Percentiles rank a stretch among this genome's conserved stretches.
Conservation (phyloP, 2,113 vertebrate genomes). For the Paradisaea rubra region DNA sequence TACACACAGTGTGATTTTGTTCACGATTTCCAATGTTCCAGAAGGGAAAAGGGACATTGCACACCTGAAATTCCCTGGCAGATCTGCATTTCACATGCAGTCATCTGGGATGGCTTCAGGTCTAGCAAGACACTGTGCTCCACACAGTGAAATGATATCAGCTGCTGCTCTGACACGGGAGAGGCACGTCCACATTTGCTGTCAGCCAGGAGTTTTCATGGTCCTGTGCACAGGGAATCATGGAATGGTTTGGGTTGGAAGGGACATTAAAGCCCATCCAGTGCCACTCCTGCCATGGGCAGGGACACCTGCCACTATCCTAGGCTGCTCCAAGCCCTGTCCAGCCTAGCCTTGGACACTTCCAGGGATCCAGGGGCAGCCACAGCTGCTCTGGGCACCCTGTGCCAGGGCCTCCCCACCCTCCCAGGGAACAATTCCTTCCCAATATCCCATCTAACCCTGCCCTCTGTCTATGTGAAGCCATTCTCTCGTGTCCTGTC, state of each 20-base stretch:
- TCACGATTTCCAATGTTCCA: fast-evolving
- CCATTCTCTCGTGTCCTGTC: not conserved
- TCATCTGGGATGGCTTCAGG: not conserved
- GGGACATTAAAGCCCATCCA: not conserved
- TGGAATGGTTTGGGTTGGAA: not conserved
- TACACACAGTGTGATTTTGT: not conserved
- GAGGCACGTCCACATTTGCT: fast-evolving
- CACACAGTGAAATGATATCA: not conserved
- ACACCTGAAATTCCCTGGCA: not conserved
- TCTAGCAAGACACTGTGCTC: not conserved
- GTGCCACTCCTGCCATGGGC: not conserved
- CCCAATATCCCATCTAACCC: fast-evolving
- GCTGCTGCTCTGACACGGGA: fast-evolving
- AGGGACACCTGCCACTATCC: not conserved
- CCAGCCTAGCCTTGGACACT: not conserved
- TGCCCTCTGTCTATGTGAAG: not conserved
- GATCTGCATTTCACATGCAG: fast-evolving
- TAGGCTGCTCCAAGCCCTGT: not conserved
- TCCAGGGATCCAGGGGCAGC: not conserved
- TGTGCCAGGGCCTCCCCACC: not conserved
- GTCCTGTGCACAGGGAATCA: not conserved
- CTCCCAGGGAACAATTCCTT: fast-evolving
- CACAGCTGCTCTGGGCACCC: not conserved
- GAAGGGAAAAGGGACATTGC: not conserved
- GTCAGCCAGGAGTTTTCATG: fast-evolving